phyloP scores from a whole-genome alignment of 2,888 invertebrate genomes.

The Orchesella flavescens region DNA sequence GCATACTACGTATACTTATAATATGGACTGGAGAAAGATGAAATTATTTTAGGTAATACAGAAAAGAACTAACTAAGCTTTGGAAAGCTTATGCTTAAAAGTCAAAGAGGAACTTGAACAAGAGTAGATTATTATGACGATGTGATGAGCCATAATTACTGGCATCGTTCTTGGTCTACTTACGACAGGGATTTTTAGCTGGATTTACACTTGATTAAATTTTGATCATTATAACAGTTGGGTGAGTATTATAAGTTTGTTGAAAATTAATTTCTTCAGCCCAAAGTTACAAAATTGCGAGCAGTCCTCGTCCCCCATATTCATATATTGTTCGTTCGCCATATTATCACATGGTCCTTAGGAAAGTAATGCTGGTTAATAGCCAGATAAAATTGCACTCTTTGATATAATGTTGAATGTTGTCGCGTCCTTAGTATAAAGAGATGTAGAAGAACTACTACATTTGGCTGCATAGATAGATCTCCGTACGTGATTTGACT shows the following conservation, averaged over 20 bases:
- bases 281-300: not conserved
- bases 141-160: conserved; percentile 1
- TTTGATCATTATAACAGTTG: conserved; percentile 34
- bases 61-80: too few species aligned
- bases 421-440: not conserved
- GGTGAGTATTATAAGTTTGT: conserved; percentile 16
- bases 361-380: too few species aligned
- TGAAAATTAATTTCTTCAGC: conserved; percentile 30
- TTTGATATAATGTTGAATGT: not conserved
- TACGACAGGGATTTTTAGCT: not conserved
- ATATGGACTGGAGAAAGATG: too few species aligned
- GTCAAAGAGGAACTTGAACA: too few species aligned
- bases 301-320: not conserved
- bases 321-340: not conserved
- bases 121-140: not conserved
- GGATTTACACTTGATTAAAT: conserved; percentile 41
- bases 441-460: not conserved
- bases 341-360: not conserved
- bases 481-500: not conserved
- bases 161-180: not conserved
- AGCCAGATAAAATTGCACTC: not conserved
- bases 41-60: too few species aligned
- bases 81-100: too few species aligned
- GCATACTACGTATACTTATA: too few species aligned
- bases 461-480: not conserved